phyloP scores from a whole-genome alignment of 1,140 invertebrate genomes.

The Aphelinus atriplicis region DNA sequence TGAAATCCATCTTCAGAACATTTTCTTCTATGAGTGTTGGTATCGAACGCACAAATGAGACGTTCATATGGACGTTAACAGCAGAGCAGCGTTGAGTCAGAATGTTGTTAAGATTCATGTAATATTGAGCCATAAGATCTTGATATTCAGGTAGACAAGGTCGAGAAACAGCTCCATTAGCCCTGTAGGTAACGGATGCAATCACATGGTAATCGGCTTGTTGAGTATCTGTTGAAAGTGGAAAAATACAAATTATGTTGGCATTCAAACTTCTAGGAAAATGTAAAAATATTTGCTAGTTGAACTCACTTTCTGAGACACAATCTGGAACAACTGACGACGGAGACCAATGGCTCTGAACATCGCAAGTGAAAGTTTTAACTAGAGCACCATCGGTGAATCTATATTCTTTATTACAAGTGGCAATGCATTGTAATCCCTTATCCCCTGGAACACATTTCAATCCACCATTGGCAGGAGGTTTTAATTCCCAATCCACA shows the following conservation, averaged over 20 bases:
- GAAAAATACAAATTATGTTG: slow-evolving; percentile 25
- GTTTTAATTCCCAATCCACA: slow-evolving; percentile 91
- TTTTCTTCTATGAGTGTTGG: slow-evolving; percentile 84
- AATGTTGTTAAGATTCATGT: slow-evolving; percentile 80
- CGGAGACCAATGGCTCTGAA: slow-evolving; percentile 82
- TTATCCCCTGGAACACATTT: slow-evolving; percentile 86
- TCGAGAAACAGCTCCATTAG: slow-evolving; percentile 85
- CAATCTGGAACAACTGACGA: slow-evolving; percentile 91
- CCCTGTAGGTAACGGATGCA: slow-evolving; percentile 87
- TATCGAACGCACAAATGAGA: slow-evolving; percentile 85
- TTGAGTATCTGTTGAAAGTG: slow-evolving; percentile 78
- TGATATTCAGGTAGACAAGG: slow-evolving; percentile 88
- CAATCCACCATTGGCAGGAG: slow-evolving; percentile 86
- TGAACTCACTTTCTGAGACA: slow-evolving; percentile 82
- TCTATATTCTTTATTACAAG: slow-evolving; percentile 89
- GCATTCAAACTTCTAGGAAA: too few relatives aligned
- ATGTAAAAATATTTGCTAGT: background rate
- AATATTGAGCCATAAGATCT: slow-evolving; percentile 83
- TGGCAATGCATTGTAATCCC: slow-evolving; percentile 88
- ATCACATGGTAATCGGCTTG: slow-evolving; percentile 93
- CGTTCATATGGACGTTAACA: slow-evolving; percentile 94
- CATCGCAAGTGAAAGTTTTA: slow-evolving; percentile 87
- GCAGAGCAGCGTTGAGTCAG: slow-evolving; percentile 92
- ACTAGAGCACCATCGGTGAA: slow-evolving; percentile 90
- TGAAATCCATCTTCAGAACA: slow-evolving; percentile 87